phyloP scores from a whole-genome alignment of 1,140 invertebrate species.

The Drepana arcuata region DNA sequence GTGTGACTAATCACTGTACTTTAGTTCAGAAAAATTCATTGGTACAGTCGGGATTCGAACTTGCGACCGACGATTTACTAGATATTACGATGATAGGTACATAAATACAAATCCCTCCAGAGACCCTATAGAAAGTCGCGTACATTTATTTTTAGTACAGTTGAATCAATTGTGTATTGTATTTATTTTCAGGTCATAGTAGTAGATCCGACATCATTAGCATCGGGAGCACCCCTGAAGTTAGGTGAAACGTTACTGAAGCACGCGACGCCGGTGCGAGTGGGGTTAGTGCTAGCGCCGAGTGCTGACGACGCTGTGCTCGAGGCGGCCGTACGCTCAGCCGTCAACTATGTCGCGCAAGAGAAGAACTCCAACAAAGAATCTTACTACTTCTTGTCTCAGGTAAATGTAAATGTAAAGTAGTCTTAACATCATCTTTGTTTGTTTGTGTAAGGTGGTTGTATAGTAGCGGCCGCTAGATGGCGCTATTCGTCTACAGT shows the following conservation, averaged over 20 bases:
- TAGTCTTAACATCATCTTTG: not conserved
- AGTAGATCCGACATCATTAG: conserved; percentile 85
- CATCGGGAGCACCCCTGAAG: conserved; percentile 83
- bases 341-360: conserved; percentile 93
- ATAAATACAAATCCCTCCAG: too few species aligned
- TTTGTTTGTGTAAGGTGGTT: not conserved
- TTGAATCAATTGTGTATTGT: too few species aligned
- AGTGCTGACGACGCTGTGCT: conserved; percentile 74
- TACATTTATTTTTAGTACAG: too few species aligned
- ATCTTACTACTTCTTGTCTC: conserved; percentile 87
- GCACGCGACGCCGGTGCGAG: conserved; percentile 88
- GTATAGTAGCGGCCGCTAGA: not conserved
- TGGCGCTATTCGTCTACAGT: not conserved
- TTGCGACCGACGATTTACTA: too few species aligned
- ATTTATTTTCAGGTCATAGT: conserved; percentile 80
- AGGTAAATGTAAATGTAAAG: conserved; percentile 69
- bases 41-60: too few species aligned
- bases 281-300: conserved; percentile 92
- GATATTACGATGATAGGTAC: too few species aligned
- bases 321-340: conserved; percentile 87
- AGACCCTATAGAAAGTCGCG: too few species aligned
- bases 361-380: conserved; percentile 78
- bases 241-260: conserved; percentile 93
- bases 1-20: too few species aligned
- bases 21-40: too few species aligned